phyloP scores from a whole-genome alignment of 2,113 vertebrate genomes.

The Nycticryphes semicollaris region DNA sequence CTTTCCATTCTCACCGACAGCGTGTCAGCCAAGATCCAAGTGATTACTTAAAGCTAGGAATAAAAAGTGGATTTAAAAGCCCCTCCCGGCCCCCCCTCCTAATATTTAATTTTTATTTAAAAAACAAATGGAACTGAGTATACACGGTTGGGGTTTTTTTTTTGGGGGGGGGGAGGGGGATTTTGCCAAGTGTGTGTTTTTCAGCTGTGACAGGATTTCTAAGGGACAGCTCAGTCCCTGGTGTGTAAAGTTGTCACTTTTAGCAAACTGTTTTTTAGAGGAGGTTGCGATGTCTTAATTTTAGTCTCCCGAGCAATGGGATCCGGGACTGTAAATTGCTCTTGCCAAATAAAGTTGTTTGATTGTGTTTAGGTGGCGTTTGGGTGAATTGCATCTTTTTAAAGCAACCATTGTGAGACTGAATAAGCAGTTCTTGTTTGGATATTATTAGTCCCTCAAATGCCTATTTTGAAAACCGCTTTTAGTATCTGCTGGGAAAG shows the following conservation, averaged over 20 bases:
- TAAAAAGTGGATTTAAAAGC: not conserved
- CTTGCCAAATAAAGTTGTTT: slow-evolving; percentile 47
- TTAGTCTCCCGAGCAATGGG: slow-evolving; percentile 15
- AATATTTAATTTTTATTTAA: not conserved
- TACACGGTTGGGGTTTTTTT: not conserved
- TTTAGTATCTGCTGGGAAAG: slow-evolving; percentile 61
- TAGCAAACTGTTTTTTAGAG: not conserved
- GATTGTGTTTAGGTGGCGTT: slow-evolving; percentile 37
- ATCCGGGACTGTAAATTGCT: not conserved
- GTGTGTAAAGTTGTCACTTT: slow-evolving; percentile 16
- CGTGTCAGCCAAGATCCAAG: not conserved
- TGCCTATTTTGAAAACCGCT: slow-evolving; percentile 38
- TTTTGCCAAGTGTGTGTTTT: slow-evolving; percentile 2
- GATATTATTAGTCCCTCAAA: slow-evolving; percentile 42
- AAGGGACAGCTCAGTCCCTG: not conserved
- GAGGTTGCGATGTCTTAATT: not conserved
- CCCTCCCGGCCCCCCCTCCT: not conserved
- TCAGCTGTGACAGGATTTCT: slow-evolving; percentile 27
- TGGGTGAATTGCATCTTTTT: slow-evolving; percentile 28
- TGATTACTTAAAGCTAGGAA: slow-evolving; percentile 16
- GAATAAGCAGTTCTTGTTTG: slow-evolving; percentile 31
- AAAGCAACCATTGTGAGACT: not conserved
- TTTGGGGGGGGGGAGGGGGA: not conserved
- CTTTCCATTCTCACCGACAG: not conserved
- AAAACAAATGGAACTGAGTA: not conserved